Evolutionary conservation across 2,797 vertebrate genomes (phyloP), one percentile per base, ranked within the genome.

Genomic region (Pangasius djambal): DNA sequence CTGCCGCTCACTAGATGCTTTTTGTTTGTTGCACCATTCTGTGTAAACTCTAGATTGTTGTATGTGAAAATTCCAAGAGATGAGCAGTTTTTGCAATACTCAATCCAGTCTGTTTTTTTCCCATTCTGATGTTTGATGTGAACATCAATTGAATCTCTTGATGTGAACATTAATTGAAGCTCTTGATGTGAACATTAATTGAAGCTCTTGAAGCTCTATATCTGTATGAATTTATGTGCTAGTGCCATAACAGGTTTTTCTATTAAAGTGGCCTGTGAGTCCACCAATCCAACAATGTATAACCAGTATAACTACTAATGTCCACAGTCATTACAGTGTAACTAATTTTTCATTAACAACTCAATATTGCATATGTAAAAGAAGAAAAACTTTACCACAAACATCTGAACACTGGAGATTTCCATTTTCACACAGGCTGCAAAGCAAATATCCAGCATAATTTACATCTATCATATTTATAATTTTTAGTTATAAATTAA

Each of bases 341-440:
- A 31, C 12, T 70, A 18, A 2, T 70, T n/a, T 7, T 52, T 63
- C n/a, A 13, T 63, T 63, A 25, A 81, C n/a, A 20, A 22, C 22
- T 86, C 10, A 67, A 40, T 6, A 72, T 63, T 22, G 3, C 12
- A 15, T 67, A 34, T 69, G n/a, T 50, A 50, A 67, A 69, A 69
- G 4, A 12, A 4, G 7, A 57, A 61, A 6, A 9, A 87, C 85
- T 86, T 95, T 94, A 96, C 95, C 95, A 92, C 95, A 96, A 22
- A 90, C 88, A 6, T 87, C 31, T 57, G 92, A 90, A 90, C 96
- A 96, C 57, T 12, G 13, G 40, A 96, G 92, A 20, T 91, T 25
- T 92, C 95, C 96, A 88, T 96, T 90, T 90, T 92, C 90, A 93
- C 96, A 96, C 44, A 89, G 1, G 88, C 96, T 96, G 90, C 9